Base-by-base conservation (phyloP, 1,140 invertebrate species). In the Branchinecta lindahli region DNA sequence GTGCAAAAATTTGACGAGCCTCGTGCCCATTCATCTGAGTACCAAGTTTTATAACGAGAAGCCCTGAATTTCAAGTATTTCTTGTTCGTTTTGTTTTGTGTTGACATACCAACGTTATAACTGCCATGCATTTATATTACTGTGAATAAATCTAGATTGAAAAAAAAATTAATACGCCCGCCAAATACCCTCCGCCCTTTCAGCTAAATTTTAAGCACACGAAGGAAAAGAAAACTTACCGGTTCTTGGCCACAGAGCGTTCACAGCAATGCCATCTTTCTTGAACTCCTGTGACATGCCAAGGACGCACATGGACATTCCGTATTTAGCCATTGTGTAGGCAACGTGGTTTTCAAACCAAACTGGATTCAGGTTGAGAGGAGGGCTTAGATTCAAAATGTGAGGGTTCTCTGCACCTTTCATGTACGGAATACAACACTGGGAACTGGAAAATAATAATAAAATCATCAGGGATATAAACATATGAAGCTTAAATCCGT, bases 281-380 rank as follows among this genome's bases (percentile, higher is more conserved):
- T 84, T 87, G 72, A 97, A 90, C 81, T 99, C 96, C 73, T 90
- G 91, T 61, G 92, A 83, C 93, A 98, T 96, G 52, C 96, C 95
- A 12, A 99, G 81, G 1, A 92, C 93, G 80, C 94, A 98, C 92
- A 99, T 93, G 0, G 93, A 96, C 96, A 99, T 99, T 20, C 96
- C 96, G 77, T 96, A 98, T 76, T 99, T 99, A 1, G 96, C 91
- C 86, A 98, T 97, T 0, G 96, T 98, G 78, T 98, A 99, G 0
- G 94, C 94, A 68, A 96, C 88, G 81, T 98, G 91, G 75, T 89
- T 84, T 70, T 85, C 84, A 78, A 99, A 99, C 95, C 96, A 99
- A 73, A 85, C 81, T 0, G 91, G 84, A 72, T 88, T 85, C 86
- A 99, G 85, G 76, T 88, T 93, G 9, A 99, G 79, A 4, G 96